These are phyloP conservation scores for Oxyura jamaicensis DNA, from an alignment of 2,113 vertebrate genomes.

Conservation along the genomic window DNA sequence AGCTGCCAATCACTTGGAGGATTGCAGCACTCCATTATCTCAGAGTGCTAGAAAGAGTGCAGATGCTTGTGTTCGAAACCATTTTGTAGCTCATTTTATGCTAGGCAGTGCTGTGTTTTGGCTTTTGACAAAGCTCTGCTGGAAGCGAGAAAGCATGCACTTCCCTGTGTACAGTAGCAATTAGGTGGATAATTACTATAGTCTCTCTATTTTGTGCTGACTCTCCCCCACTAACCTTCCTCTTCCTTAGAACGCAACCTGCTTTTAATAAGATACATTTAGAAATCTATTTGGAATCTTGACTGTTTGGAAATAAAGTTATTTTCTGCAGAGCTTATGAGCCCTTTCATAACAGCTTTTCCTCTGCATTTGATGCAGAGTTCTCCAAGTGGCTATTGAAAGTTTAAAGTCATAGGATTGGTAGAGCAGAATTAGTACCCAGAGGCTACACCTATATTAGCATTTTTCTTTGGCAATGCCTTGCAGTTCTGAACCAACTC, in stretches of 20 bases:
- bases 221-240: background rate
- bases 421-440: background rate
- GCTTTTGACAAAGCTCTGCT: background rate
- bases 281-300: background rate
- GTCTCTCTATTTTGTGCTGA: background rate
- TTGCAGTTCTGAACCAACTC: background rate
- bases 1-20: background rate
- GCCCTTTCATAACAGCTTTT: background rate
- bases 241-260: background rate
- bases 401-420: background rate
- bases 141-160: background rate
- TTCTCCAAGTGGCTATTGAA: background rate
- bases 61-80: background rate
- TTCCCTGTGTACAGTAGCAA: background rate
- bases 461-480: background rate
- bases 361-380: background rate
- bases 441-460: background rate
- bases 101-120: background rate
- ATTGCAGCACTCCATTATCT: background rate
- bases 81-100: background rate
- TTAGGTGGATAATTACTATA: slow-evolving; percentile 19
- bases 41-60: background rate
- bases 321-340: background rate
- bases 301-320: background rate
- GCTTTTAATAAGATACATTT: background rate